Percentiles rank a stretch among this genome's conserved stretches.
Conservation (phyloP, 2,113 vertebrate species). For the Cepphus grylle region DNA sequence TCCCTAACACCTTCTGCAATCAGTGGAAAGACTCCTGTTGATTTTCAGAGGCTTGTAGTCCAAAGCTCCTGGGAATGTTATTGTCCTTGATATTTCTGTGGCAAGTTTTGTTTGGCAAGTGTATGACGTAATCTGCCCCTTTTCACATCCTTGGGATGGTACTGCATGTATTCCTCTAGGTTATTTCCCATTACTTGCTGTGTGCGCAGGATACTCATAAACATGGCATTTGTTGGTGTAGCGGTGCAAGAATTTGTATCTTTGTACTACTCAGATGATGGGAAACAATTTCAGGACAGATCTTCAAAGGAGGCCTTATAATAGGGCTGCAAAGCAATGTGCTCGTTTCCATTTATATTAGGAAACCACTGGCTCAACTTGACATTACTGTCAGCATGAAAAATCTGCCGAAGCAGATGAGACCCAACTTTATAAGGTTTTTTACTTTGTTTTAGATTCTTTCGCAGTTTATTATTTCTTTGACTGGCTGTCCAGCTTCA, state of each 20-base stretch:
- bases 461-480: constrained; percentile 48
- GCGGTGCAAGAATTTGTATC: background rate
- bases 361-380: background rate
- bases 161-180: background rate
- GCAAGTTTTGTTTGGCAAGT: background rate
- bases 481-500: background rate
- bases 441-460: constrained; percentile 48
- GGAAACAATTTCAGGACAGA: background rate
- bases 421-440: constrained; percentile 6
- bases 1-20: background rate
- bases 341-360: constrained; percentile 6
- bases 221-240: background rate
- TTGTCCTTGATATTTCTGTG: background rate
- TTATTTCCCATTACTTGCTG: background rate
- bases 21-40: background rate
- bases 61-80: background rate
- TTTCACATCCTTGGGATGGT: background rate
- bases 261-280: background rate
- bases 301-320: background rate
- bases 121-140: background rate
- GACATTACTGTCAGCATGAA: background rate
- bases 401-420: background rate
- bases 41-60: background rate
- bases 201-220: background rate
- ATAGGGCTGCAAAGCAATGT: background rate